Conservation (phyloP, 2,888 invertebrate species). For the Calameuta pallipes region DNA sequence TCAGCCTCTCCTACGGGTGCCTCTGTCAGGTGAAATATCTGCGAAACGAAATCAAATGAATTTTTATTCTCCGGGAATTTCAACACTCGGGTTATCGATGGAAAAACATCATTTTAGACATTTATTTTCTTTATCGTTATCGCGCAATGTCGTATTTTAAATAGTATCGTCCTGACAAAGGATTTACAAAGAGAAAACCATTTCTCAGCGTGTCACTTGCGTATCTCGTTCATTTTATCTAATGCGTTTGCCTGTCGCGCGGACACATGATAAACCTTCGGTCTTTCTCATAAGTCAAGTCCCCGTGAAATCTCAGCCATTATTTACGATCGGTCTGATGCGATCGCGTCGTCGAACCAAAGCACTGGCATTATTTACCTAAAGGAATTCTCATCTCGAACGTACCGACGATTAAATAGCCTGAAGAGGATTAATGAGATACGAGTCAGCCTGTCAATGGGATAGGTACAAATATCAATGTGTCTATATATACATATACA, state of each 20-base stretch:
- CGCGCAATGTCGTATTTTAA: conserved; percentile 46
- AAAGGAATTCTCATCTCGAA: neutral
- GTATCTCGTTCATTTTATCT: conserved; percentile 49
- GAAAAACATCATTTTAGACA: neutral
- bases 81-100: no score
- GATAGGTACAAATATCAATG: neutral
- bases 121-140: conserved; percentile 8
- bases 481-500: neutral
- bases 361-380: neutral
- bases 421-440: neutral
- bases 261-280: conserved; percentile 45
- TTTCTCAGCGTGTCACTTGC: conserved; percentile 45
- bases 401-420: neutral
- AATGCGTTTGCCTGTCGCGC: conserved; percentile 35
- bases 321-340: conserved; percentile 26
- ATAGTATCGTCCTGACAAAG: conserved; percentile 36
- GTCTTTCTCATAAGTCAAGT: conserved; percentile 44
- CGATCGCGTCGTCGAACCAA: conserved; percentile 4
- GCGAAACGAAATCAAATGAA: conserved; percentile 29
- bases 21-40: conserved; percentile 32
- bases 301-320: conserved; percentile 42
- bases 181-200: conserved; percentile 28
- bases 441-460: neutral
- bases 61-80: neutral
- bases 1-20: conserved; percentile 44